phyloP scores from a whole-genome alignment of 2,888 invertebrate species.

The Calameuta idolon region DNA sequence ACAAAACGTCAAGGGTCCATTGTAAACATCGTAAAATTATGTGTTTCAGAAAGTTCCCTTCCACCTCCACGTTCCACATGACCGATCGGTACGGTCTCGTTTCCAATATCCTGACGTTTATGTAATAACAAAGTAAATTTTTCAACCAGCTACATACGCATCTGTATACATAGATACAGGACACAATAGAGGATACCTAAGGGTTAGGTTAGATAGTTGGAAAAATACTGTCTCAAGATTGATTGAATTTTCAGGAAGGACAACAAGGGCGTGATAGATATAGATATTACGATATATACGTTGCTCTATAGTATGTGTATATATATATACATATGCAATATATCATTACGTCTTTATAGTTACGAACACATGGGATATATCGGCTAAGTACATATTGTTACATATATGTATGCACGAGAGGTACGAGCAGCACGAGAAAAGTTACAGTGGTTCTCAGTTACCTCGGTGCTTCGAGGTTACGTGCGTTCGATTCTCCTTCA shows the following conservation, averaged over 20 bases:
- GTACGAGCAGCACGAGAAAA: slow-evolving; percentile 1
- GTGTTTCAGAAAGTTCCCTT: background rate
- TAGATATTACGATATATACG: background rate
- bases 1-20: background rate
- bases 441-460: slow-evolving; percentile 6
- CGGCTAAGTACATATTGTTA: slow-evolving; percentile 3
- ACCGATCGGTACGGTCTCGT: slow-evolving; percentile 28
- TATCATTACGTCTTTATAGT: background rate
- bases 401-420: slow-evolving; percentile 6
- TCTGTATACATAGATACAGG: background rate
- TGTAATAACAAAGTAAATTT: slow-evolving; percentile 28
- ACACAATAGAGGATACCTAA: background rate
- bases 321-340: background rate
- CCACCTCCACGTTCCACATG: slow-evolving; percentile 16
- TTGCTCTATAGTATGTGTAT: background rate
- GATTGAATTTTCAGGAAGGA: background rate
- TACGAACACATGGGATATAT: background rate
- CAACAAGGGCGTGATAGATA: background rate
- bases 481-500: background rate
- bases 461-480: background rate
- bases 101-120: slow-evolving; percentile 24
- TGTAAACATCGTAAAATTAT: background rate
- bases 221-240: background rate
- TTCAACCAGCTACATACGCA: background rate
- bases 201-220: background rate